Percentiles rank a stretch among this genome's conserved stretches.
These are phyloP conservation scores for Megathymus violae DNA, from an alignment of 1,140 invertebrate species.

Conservation along the genomic window DNA sequence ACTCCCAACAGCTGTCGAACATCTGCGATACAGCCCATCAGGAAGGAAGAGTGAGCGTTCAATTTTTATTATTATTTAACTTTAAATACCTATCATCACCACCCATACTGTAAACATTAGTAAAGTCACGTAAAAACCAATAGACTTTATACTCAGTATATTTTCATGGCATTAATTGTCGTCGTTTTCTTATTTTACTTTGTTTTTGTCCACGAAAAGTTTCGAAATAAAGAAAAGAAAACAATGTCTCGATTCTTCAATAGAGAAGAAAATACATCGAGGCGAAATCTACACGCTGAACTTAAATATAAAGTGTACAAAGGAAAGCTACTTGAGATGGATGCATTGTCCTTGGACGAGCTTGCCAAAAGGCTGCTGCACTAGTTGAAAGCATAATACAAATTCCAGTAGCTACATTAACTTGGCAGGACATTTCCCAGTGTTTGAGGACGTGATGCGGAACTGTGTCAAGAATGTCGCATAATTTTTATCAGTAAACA, in stretches of 20 bases:
- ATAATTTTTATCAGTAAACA: slow-evolving; percentile 9
- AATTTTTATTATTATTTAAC: no score
- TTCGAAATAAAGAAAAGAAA: slow-evolving; percentile 8
- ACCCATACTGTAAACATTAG: no score
- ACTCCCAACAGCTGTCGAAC: no score
- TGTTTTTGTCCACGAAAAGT: not conserved
- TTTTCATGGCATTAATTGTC: no score
- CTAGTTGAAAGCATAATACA: slow-evolving; percentile 30
- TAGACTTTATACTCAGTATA: no score
- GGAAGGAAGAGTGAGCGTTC: no score
- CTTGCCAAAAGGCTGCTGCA: slow-evolving; percentile 27
- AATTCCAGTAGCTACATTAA: slow-evolving; percentile 29
- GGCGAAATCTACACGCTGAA: not conserved
- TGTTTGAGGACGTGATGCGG: slow-evolving; percentile 12
- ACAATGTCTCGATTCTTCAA: not conserved
- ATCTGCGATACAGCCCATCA: no score
- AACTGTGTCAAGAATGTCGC: slow-evolving; percentile 8
- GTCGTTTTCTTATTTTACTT: not conserved
- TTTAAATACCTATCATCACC: no score
- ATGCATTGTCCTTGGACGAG: slow-evolving; percentile 29
- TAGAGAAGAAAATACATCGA: slow-evolving; percentile 8
- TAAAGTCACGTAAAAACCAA: no score
- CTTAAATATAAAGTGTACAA: slow-evolving; percentile 24
- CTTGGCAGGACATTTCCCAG: slow-evolving; percentile 18
- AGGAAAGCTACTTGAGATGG: slow-evolving; percentile 31